Conservation (phyloP, 2,797 vertebrate species). For the Gambusia yucatana region DNA sequence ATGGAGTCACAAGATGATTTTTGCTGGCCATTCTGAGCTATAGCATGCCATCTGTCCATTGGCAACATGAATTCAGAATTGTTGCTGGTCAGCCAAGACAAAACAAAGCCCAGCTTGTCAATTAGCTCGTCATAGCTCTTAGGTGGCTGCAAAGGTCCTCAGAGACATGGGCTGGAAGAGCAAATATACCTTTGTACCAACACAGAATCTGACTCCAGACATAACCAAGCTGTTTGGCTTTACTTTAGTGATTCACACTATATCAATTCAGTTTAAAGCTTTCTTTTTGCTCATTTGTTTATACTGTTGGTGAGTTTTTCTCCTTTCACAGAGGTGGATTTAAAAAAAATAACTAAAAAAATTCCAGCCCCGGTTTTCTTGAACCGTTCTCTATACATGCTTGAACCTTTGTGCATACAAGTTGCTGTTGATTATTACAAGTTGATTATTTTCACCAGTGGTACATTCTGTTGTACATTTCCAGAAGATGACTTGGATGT, state of each 20-base stretch:
- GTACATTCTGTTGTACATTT: not conserved
- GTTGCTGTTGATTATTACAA: not conserved
- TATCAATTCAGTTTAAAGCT: conserved; percentile 36
- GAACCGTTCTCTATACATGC: not conserved
- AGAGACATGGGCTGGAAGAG: conserved; percentile 47
- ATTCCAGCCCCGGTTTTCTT: not conserved
- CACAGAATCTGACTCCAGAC: conserved; percentile 50
- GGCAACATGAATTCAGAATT: conserved; percentile 55
- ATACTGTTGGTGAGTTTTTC: not conserved
- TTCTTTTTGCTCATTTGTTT: conserved; percentile 8
- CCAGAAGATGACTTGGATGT: not conserved
- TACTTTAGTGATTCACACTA: conserved; percentile 28
- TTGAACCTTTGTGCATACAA: not conserved
- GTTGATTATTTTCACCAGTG: not conserved
- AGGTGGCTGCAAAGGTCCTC: conserved; percentile 58
- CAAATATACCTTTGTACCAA: conserved; percentile 39
- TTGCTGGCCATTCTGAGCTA: conserved; percentile 52
- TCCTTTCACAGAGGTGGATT: not conserved
- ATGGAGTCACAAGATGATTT: conserved; percentile 11
- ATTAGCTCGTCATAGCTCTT: conserved; percentile 72
- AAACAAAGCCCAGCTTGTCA: conserved; percentile 77
- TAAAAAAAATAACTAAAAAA: not conserved
- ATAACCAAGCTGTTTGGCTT: conserved; percentile 51
- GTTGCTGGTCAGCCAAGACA: conserved; percentile 61
- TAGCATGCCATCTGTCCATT: conserved; percentile 76